Conservation (phyloP, 92 coral and sea anemone species). For the Pocillopora grandis region DNA sequence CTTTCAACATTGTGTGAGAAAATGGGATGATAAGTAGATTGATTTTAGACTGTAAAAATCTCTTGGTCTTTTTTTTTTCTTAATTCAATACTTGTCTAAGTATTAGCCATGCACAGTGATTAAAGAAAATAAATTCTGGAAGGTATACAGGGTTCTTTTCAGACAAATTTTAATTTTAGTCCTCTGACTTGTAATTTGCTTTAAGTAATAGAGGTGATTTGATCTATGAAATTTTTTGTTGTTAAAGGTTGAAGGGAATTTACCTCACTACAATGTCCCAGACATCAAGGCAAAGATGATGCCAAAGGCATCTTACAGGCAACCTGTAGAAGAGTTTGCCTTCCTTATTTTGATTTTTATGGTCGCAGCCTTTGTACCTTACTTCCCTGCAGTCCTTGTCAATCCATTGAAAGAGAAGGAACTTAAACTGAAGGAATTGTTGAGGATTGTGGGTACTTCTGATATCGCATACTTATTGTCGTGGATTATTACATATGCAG, state of each 20-base stretch:
- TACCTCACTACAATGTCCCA: constrained; percentile 62
- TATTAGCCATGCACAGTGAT: too few species aligned
- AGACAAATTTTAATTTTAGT: too few species aligned
- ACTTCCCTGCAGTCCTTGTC: constrained; percentile 62
- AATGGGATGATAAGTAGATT: too few species aligned
- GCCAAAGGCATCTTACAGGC: constrained; percentile 65
- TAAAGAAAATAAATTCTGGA: too few species aligned
- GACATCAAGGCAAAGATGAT: constrained; percentile 82
- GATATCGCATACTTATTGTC: constrained; percentile 87
- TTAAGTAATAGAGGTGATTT: background rate
- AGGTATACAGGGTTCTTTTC: too few species aligned
- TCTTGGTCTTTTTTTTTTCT: too few species aligned
- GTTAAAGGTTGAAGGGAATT: constrained; percentile 68
- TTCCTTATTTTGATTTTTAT: constrained; percentile 66
- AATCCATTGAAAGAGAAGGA: constrained; percentile 81
- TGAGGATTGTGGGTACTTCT: constrained; percentile 88
- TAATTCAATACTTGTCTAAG: too few species aligned
- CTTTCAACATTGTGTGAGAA: too few species aligned
- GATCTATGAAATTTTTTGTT: background rate
- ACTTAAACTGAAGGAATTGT: constrained; percentile 71
- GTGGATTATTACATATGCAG: constrained; percentile 73
- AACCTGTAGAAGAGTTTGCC: constrained; percentile 48
- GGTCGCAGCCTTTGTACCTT: constrained; percentile 79
- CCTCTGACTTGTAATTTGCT: background rate
- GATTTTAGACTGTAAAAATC: too few species aligned